A percentile compares a stretch with the other conserved stretches of the same genome.
These are phyloP conservation scores for Oedothorax gibbosus DNA, from an alignment of 1,140 invertebrate species.

Conservation along the genomic window DNA sequence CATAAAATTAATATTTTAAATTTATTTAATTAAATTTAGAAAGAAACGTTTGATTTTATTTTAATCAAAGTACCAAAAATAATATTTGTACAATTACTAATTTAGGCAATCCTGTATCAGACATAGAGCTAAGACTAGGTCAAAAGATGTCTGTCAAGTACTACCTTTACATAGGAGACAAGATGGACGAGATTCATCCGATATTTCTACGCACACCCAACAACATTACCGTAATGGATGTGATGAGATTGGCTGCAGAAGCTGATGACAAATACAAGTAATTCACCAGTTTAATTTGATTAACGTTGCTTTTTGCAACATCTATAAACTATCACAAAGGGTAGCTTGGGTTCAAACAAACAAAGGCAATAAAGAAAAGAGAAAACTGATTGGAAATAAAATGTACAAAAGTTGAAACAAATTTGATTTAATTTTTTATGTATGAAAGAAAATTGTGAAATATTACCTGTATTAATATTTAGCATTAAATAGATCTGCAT, in stretches of 20 bases:
- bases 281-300: neutral
- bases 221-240: neutral
- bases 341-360: neutral
- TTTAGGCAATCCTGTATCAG: neutral
- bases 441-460: neutral
- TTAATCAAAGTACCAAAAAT: neutral
- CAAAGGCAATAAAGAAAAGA: neutral
- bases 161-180: slow-evolving; percentile 2
- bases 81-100: neutral
- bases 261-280: slow-evolving; percentile 13
- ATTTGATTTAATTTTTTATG: neutral
- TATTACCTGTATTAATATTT: neutral
- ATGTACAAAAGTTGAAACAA: neutral
- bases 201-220: neutral
- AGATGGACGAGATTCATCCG: neutral
- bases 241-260: slow-evolving; percentile 4
- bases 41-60: neutral
- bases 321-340: neutral
- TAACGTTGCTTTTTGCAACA: neutral
- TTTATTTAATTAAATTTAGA: neutral
- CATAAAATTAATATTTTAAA: neutral
- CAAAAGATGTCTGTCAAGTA: neutral
- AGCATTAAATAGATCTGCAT: too few species aligned
- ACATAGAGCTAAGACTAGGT: neutral
- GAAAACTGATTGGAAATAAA: neutral